Evolutionary conservation across 1,140 invertebrate species (phyloP), one percentile per base, ranked within the genome.

Genomic region (Drosophila erecta): DNA sequence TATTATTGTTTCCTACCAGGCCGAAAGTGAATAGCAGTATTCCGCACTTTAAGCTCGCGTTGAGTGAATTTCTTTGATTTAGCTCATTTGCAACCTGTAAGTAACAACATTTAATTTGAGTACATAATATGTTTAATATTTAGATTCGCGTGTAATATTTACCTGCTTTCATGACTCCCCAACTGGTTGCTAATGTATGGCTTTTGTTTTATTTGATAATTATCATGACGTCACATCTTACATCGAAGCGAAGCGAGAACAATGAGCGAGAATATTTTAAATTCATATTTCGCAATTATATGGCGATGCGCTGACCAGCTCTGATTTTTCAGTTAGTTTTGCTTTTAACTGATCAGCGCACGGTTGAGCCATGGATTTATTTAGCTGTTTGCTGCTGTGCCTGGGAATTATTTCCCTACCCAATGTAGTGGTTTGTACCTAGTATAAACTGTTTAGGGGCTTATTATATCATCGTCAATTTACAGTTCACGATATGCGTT

Each of bases 141-240:
- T 47, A 43, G 62, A 33, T 50, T 69, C 1, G 64, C 67, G 65
- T 71, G 67, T 58, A 53, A 71, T 37, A 57, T 58, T 71, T 38
- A 22, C 20, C 3, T 40, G 46, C 11, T 55, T 35, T 38, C 22
- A 54, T 50, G 50, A 49, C 17, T 49, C 5, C 14, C 44, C 46
- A 41, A 60, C 60, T 67, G 64, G 41, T 51, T 55, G 35, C 35
- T 64, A 37, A 37, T 62, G 27, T 27, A 44, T 47, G 14, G 4
- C 8, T 43, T 65, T 59, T 49, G 35, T 51, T 8, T 35, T 37
- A 22, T 44, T 66, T 76, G 59, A 43, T 75, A 76, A 69, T 76
- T 76, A 76, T 69, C 35, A 49, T 76, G 61, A 76, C 73, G 73
- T 76, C 73, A 76, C 53, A 65, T 74, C 37, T 75, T 37, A 75